Evolutionary conservation across 2,888 invertebrate species (phyloP).

Genomic region (Scrobipalpa costella): DNA sequence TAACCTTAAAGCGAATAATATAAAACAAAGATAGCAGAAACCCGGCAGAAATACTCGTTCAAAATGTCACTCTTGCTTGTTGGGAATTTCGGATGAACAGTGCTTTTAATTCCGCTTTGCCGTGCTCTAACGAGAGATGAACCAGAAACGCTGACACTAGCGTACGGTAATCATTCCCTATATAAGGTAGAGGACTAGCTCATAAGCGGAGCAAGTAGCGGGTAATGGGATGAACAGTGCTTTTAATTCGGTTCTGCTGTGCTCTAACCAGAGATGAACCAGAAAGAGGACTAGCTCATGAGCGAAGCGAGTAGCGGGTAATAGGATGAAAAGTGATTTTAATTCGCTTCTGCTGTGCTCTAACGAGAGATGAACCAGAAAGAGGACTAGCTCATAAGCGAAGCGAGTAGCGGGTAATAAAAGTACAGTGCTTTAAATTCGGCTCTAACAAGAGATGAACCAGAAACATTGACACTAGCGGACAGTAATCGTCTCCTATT

Average conservation of each 20-base stretch:
- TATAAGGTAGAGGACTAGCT: conserved; percentile 28
- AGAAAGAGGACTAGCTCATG: conserved; percentile 26
- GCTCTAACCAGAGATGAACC: neutral
- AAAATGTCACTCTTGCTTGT: neutral
- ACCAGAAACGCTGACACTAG: conserved; percentile 76
- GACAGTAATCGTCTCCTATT: conserved; percentile 64
- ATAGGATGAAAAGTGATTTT: neutral
- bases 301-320: conserved; percentile 40
- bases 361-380: neutral
- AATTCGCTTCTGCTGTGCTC: too few relatives aligned
- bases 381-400: conserved; percentile 35
- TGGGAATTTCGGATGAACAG: conserved; percentile 40
- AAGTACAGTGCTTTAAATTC: too few relatives aligned
- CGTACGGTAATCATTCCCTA: conserved; percentile 67
- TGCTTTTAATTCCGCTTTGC: conserved; percentile 67
- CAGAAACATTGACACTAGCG: conserved; percentile 69
- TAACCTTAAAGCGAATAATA: neutral
- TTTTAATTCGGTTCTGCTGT: too few relatives aligned
- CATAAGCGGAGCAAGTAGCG: conserved; percentile 41
- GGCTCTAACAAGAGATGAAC: too few relatives aligned
- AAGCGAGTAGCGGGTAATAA: conserved; percentile 35
- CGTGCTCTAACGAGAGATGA: conserved; percentile 75
- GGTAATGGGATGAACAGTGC: neutral
- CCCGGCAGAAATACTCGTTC: conserved; percentile 27
- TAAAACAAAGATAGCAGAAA: neutral